These are phyloP conservation scores for Periphyllus acericola DNA, from an alignment of 2,888 invertebrate genomes.

Conservation along the genomic window DNA sequence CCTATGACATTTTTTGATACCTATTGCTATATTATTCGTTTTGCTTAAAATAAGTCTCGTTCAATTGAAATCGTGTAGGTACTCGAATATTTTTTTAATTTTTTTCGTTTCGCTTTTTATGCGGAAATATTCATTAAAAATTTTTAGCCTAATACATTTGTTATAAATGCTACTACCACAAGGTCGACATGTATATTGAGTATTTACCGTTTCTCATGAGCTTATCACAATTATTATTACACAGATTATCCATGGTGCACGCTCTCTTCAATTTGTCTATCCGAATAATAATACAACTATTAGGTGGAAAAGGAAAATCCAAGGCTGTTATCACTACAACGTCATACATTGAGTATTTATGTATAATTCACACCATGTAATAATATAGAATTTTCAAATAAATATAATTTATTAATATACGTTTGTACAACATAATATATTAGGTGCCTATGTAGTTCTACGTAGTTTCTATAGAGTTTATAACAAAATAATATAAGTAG, in stretches of 20 bases:
- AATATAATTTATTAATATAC: neutral
- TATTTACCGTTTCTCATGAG: constrained; percentile 12
- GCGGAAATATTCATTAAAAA: constrained; percentile 17
- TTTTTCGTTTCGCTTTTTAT: neutral
- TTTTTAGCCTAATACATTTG: constrained; percentile 12
- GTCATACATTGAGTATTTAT: neutral
- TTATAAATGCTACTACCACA: neutral
- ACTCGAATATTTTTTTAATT: too few species aligned
- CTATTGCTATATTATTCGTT: too few species aligned
- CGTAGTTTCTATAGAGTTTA: neutral
- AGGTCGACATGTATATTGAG: neutral
- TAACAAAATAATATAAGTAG: neutral
- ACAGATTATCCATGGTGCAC: constrained; percentile 3
- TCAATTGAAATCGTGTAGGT: too few species aligned
- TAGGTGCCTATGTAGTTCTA: neutral
- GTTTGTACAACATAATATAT: neutral
- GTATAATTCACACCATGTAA: neutral
- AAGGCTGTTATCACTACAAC: constrained; percentile 8
- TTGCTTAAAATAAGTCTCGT: too few species aligned
- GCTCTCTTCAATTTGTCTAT: constrained; percentile 3
- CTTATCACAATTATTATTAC: constrained; percentile 21
- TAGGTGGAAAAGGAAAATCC: constrained; percentile 4
- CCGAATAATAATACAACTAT: constrained; percentile 23
- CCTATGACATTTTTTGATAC: too few species aligned
- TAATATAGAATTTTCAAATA: neutral